Conservation (phyloP, 2,113 vertebrate species). For the Sphyrna mokarran region DNA sequence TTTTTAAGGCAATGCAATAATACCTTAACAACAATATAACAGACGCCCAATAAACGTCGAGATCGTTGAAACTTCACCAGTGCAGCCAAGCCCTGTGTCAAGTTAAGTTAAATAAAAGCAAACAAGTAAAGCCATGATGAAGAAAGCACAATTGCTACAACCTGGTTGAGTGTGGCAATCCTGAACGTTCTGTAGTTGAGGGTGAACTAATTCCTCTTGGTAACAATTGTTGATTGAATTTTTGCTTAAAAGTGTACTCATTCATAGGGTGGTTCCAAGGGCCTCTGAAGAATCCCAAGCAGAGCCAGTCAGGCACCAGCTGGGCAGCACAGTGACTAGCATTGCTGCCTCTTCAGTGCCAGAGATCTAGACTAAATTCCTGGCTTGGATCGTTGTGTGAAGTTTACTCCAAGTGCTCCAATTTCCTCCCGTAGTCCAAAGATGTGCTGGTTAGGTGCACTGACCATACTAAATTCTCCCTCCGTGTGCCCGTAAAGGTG, state of each 20-base stretch:
- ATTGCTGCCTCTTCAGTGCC: too few relatives aligned
- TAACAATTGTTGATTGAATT: not conserved
- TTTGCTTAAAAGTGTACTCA: not conserved
- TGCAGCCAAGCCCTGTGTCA: conserved; percentile 73
- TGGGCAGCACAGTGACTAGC: too few relatives aligned
- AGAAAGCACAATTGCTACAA: not conserved
- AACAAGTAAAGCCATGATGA: not conserved
- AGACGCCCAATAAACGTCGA: conserved; percentile 81
- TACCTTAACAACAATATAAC: conserved; percentile 98
- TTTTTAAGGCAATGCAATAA: conserved; percentile 39
- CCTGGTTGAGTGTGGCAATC: not conserved
- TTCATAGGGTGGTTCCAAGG: not conserved
- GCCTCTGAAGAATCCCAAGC: not conserved
- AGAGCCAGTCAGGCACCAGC: too few relatives aligned
- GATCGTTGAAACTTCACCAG: conserved; percentile 86
- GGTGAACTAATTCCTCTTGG: not conserved
- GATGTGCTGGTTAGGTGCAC: too few relatives aligned
- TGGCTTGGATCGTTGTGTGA: too few relatives aligned
- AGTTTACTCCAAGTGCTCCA: too few relatives aligned
- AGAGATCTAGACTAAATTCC: too few relatives aligned
- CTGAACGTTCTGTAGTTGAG: too few relatives aligned
- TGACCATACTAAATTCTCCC: too few relatives aligned
- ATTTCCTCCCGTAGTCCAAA: too few relatives aligned
- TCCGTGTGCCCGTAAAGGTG: too few relatives aligned
- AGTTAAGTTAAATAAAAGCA: conserved; percentile 56